These are phyloP conservation scores for Diadegma fenestrale DNA, from an alignment of 2,888 invertebrate species.

Conservation along the genomic window DNA sequence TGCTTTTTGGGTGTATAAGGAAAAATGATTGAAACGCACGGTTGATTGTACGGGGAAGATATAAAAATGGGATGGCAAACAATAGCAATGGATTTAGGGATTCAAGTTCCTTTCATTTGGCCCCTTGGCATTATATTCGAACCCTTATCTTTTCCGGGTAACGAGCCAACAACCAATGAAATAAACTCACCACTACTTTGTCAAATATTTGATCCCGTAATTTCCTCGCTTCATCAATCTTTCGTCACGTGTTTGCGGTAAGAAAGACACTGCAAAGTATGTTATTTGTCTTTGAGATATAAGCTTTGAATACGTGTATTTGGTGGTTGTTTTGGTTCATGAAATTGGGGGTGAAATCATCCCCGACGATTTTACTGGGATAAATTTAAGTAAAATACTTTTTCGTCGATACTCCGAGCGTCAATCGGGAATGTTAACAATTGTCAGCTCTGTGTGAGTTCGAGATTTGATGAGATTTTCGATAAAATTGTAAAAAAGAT, in stretches of 20 bases:
- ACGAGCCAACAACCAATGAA: not conserved
- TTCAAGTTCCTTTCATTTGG: not conserved
- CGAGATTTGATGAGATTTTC: not conserved
- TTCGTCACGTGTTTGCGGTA: not conserved
- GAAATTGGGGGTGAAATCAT: not conserved
- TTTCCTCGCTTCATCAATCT: constrained; percentile 13
- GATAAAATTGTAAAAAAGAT: not conserved
- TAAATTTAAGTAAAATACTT: not conserved
- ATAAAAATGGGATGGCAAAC: constrained; percentile 3
- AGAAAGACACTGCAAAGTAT: not conserved
- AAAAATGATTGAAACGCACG: not conserved
- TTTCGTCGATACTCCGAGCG: not conserved
- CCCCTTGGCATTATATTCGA: constrained; percentile 6
- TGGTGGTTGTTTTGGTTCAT: not conserved
- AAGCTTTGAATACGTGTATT: constrained; percentile 1
- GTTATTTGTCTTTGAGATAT: constrained; percentile 12
- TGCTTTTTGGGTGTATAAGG: not conserved
- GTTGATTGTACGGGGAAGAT: not conserved
- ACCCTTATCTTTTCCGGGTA: constrained; percentile 9
- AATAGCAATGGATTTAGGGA: constrained; percentile 6
- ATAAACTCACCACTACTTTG: not conserved
- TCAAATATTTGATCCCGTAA: constrained; percentile 17
- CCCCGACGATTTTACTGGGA: not conserved
- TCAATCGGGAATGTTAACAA: not conserved
- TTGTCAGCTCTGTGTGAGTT: not conserved